A percentile compares a stretch with the other conserved stretches of the same genome.
phyloP scores from a whole-genome alignment of 2,797 vertebrate species.

The Squalus acanthias region DNA sequence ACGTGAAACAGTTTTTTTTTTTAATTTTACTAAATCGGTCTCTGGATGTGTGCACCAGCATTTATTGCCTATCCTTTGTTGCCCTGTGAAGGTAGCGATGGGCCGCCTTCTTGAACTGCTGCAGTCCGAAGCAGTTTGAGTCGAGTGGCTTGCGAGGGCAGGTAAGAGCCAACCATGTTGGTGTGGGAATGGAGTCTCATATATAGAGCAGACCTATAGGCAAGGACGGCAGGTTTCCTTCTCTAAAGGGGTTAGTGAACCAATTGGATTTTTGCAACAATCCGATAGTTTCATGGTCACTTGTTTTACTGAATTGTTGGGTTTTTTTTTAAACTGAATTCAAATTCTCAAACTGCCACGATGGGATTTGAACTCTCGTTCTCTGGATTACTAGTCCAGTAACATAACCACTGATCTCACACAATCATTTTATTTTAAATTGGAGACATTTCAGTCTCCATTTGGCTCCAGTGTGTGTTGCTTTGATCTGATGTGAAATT shows the following conservation, averaged over 20 bases:
- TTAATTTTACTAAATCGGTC: neutral
- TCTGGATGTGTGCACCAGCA: neutral
- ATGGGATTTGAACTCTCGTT: neutral
- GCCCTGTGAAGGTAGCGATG: neutral
- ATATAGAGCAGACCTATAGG: neutral
- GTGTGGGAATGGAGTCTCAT: neutral
- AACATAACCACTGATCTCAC: neutral
- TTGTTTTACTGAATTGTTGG: too few species aligned
- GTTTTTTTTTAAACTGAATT: too few species aligned
- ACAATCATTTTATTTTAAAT: too few species aligned
- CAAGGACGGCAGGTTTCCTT: neutral
- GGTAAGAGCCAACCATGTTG: too few species aligned
- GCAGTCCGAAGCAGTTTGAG: neutral
- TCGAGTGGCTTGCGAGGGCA: neutral
- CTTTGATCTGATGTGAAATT: neutral
- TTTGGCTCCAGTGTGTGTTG: neutral
- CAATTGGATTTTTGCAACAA: neutral
- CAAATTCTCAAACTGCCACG: too few species aligned
- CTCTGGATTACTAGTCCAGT: neutral
- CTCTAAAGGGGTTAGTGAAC: neutral
- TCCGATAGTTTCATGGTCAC: neutral
- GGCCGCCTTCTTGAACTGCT: neutral
- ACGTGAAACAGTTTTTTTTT: neutral
- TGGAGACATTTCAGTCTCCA: too few species aligned
- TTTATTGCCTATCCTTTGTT: neutral